Base-by-base conservation (phyloP, 2,113 vertebrate genomes). In the Chaenogobius annularis region DNA sequence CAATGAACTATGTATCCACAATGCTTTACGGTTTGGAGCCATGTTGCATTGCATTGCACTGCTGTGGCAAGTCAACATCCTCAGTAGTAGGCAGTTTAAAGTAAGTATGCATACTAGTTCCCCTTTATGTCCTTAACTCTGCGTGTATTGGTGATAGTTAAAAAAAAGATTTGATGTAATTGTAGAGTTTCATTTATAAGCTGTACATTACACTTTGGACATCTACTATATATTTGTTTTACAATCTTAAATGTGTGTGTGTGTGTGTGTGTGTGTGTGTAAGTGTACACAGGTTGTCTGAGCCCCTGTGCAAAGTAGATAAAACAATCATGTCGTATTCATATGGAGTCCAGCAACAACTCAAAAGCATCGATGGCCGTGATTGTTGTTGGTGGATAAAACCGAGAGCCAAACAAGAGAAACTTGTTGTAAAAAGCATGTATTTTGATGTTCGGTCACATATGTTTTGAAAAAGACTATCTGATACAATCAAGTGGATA, bases 281-380 rank as follows among this genome's bases (percentile, higher is more conserved):
- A 73, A 85, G 80, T 62, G 26, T 10, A 66, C 47, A 68, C 1
- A 44, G 70, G 72, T 76, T 50, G 74, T 77, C 76, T 66, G 48
- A 78, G 81, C 63, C 66, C 35, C 81, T 88, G 88, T 90, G 91
- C 87, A 90, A 92, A 92, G 81, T 77, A 77, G 66, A 77, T 84
- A 76, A 88, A 91, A 78, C 82, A 70, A 75, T 75, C 64, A n/a
- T 71, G 69, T 69, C 77, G 61, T 37, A 40, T 40, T 43, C 35
- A 19, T 15, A n/a, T 63, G 61, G 31, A 63, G 31, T 59, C 19
- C 31, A 63, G 61, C 15, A 52, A 52, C 19, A n/a, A 2, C n/a
- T 17, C 48, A 52, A n/a, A 19, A 1, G 7, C 3, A n/a, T 50
- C 14, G 17, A 17, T 17, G 47, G 47, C 5, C 47, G 3, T 50